phyloP scores from a whole-genome alignment of 1,140 invertebrate species.

The Papilio helenus region DNA sequence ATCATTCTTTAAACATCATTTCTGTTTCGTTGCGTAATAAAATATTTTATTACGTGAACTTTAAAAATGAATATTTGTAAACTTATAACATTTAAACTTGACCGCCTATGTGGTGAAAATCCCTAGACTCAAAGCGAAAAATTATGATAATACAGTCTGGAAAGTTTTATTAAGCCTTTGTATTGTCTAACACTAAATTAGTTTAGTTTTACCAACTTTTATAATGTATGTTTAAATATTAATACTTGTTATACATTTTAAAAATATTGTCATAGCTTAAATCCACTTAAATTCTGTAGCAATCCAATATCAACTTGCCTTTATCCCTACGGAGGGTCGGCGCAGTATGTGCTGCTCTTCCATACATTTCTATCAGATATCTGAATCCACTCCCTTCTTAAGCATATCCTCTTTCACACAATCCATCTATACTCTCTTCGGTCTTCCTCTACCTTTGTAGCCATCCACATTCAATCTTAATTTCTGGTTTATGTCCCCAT shows the following conservation, averaged over 20 bases:
- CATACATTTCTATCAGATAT: no score
- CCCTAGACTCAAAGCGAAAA: conserved; percentile 14
- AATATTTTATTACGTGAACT: not conserved
- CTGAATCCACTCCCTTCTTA: no score
- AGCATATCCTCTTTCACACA: no score
- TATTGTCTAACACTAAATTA: conserved; percentile 18
- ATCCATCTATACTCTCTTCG: no score
- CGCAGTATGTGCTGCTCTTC: no score
- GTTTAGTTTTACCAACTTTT: conserved; percentile 19
- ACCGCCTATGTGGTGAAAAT: not conserved
- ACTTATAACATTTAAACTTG: conserved; percentile 18
- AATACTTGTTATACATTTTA: not conserved
- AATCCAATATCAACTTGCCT: no score
- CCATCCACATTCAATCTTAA: no score
- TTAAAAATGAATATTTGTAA: not conserved
- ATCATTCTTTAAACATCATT: not conserved
- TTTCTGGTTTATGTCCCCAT: no score
- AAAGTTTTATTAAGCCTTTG: conserved; percentile 29
- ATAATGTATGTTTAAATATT: not conserved
- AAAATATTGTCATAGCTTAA: not conserved
- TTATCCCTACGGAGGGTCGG: no score
- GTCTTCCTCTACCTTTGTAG: no score
- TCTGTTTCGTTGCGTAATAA: not conserved
- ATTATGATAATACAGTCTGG: conserved; percentile 8
- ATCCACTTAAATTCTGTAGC: no score